phyloP scores from a whole-genome alignment of 2,888 invertebrate species.

The Pegoplata infirma region DNA sequence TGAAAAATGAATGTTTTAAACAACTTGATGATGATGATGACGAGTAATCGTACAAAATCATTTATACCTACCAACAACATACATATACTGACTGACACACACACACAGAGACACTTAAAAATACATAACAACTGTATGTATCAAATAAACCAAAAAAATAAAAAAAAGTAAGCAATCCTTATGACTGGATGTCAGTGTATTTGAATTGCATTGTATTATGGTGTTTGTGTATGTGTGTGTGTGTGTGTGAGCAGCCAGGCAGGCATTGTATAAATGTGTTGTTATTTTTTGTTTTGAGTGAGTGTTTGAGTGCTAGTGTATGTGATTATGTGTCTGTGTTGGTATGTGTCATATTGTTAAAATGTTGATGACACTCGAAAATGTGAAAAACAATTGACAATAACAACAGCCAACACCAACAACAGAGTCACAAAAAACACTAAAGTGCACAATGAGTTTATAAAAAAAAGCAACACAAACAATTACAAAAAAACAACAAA shows the following conservation, averaged over 20 bases:
- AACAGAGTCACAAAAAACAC: slow-evolving; percentile 40
- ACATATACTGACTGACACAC: slow-evolving; percentile 19
- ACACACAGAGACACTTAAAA: slow-evolving; percentile 1
- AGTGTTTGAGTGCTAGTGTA: slow-evolving; percentile 48
- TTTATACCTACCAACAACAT: slow-evolving; percentile 37
- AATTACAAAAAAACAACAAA: too few relatives aligned
- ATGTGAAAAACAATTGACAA: slow-evolving; percentile 63
- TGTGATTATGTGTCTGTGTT: slow-evolving; percentile 15
- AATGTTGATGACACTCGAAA: slow-evolving; percentile 63
- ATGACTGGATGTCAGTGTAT: slow-evolving; percentile 15
- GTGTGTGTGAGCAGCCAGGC: too few relatives aligned
- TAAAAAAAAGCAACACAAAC: slow-evolving; percentile 46
- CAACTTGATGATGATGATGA: slow-evolving; percentile 44
- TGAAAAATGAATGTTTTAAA: slow-evolving; percentile 42
- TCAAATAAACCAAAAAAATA: slow-evolving; percentile 21
- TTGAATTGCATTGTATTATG: background rate
- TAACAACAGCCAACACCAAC: slow-evolving; percentile 48
- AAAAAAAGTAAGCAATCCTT: slow-evolving; percentile 11
- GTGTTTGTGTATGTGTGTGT: slow-evolving; percentile 10
- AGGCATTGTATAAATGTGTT: background rate
- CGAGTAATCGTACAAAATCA: slow-evolving; percentile 39
- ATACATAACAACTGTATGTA: slow-evolving; percentile 15
- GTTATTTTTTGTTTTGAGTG: slow-evolving; percentile 40
- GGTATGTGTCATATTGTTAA: slow-evolving; percentile 61
- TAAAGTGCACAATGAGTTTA: slow-evolving; percentile 61